Percentiles rank a stretch among this genome's conserved stretches.
Evolutionary conservation across 2,113 vertebrate genomes (phyloP).

Genomic region (Dolichotis patagonum): DNA sequence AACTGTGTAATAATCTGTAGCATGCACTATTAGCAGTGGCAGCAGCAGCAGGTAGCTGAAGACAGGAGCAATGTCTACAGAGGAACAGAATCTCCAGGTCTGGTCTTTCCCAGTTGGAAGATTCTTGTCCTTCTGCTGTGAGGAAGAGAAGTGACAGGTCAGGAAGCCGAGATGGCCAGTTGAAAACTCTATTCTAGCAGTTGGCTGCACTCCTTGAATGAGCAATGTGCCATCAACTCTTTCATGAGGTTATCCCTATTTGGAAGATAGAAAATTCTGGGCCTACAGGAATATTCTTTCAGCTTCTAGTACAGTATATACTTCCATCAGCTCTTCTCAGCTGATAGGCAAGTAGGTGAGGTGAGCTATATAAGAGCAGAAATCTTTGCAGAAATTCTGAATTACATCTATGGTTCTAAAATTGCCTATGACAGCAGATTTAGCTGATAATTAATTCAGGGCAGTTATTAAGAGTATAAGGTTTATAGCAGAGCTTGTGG

Average conservation of each 20-base stretch:
- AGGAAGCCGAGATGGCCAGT: conserved; percentile 91
- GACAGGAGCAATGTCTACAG: not conserved
- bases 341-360: conserved; percentile 96
- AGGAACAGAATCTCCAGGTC: not conserved
- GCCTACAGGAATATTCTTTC: conserved; percentile 96
- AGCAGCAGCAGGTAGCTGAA: not conserved
- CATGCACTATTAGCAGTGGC: not conserved
- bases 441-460: conserved; percentile 96
- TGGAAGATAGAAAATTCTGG: conserved; percentile 96
- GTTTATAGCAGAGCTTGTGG: conserved; percentile 94
- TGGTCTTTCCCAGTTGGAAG: not conserved
- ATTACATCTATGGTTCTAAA: conserved; percentile 98
- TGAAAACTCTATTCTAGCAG: conserved; percentile 93
- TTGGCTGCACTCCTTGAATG: conserved; percentile 94
- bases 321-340: conserved; percentile 96
- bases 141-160: not conserved
- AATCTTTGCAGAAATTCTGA: conserved; percentile 97
- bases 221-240: conserved; percentile 94
- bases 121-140: not conserved
- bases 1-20: not conserved
- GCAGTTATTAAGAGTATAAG: conserved; percentile 93
- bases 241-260: conserved; percentile 96
- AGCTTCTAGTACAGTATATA: conserved; percentile 96
- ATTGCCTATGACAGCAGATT: conserved; percentile 92
- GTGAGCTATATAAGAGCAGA: conserved; percentile 96